Percentiles rank a stretch among this genome's conserved stretches.
phyloP scores from a whole-genome alignment of 2,888 invertebrate species.

The Scaptomyza flava region DNA sequence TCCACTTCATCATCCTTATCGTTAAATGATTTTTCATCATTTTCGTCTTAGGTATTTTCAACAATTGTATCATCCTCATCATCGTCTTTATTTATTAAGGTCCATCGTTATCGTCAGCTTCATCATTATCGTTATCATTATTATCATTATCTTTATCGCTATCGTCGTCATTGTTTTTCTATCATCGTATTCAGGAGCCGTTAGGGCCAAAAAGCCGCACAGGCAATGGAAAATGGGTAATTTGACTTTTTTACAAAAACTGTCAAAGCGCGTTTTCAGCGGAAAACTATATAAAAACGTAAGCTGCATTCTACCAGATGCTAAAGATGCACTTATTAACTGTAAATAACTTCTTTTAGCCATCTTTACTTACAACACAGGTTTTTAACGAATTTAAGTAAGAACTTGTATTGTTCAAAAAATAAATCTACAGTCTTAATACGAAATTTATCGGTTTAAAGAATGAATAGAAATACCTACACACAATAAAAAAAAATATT shows the following conservation, averaged over 20 bases:
- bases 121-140: background rate
- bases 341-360: too few relatives aligned
- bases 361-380: background rate
- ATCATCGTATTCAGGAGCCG: background rate
- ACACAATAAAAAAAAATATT: background rate
- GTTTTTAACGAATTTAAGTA: background rate
- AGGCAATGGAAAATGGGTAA: conserved; percentile 18
- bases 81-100: background rate
- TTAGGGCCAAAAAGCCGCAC: background rate
- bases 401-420: too few relatives aligned
- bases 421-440: background rate
- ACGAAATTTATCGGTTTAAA: background rate
- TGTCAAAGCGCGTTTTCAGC: background rate
- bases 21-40: background rate
- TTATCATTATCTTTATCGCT: background rate
- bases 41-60: too few relatives aligned
- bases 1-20: background rate
- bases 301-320: background rate
- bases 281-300: background rate
- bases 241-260: conserved; percentile 18
- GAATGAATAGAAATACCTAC: background rate
- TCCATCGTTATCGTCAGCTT: background rate
- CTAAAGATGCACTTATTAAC: too few relatives aligned
- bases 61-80: background rate
- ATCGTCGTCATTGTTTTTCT: conserved; percentile 5